Percentiles rank a stretch among this genome's conserved stretches.
These are phyloP conservation scores for Trypoxylon attenuatum DNA, from an alignment of 2,888 invertebrate species.

Conservation along the genomic window DNA sequence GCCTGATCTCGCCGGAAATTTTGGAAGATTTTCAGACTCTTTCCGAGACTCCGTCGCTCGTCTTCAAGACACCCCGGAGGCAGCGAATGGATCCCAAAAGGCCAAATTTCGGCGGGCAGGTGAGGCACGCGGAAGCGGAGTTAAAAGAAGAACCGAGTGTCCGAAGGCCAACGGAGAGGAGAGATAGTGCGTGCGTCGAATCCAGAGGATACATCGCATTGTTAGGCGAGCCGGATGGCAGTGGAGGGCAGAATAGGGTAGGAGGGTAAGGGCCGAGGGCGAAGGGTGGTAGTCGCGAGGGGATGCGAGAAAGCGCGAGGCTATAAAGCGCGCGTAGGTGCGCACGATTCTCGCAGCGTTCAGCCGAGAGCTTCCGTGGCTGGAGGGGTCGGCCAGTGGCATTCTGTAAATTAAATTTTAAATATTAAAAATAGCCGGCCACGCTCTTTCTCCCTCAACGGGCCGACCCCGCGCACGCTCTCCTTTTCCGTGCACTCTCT, in stretches of 20 bases:
- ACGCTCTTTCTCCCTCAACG: conserved; percentile 43
- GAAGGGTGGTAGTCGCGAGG: neutral
- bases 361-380: conserved; percentile 21
- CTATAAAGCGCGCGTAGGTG: conserved; percentile 16
- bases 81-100: neutral
- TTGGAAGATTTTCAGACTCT: too few relatives aligned
- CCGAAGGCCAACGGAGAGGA: neutral
- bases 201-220: neutral
- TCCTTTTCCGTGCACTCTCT: too few relatives aligned
- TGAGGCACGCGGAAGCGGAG: neutral
- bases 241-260: too few relatives aligned
- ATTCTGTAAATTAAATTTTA: conserved; percentile 75
- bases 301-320: neutral
- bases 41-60: neutral
- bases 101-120: neutral
- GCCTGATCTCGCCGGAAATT: too few relatives aligned
- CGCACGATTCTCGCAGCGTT: conserved; percentile 28
- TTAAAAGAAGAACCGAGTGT: neutral
- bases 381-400: conserved; percentile 60
- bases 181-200: neutral
- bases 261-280: neutral
- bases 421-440: conserved; percentile 73
- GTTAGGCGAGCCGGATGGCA: neutral
- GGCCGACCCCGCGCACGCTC: too few relatives aligned
- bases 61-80: neutral